Percentiles rank a stretch among this genome's conserved stretches.
phyloP scores from a whole-genome alignment of 1,140 invertebrate species.

The Anastatus disparis region DNA sequence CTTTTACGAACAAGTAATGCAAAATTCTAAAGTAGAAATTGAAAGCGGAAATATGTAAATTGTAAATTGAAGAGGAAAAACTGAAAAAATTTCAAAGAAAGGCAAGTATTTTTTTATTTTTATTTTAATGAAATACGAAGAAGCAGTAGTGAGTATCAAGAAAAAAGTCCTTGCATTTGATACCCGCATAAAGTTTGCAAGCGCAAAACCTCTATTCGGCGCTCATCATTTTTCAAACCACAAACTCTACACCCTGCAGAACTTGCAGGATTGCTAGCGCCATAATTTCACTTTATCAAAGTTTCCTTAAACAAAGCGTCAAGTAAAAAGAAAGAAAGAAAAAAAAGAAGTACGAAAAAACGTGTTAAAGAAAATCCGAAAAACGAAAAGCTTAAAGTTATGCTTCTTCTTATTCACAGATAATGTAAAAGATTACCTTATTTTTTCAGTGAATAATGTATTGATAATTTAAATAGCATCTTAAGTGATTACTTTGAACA shows the following conservation, averaged over 20 bases:
- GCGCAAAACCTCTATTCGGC: background rate
- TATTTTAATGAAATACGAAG: too few relatives aligned
- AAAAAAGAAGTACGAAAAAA: background rate
- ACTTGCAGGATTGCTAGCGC: background rate
- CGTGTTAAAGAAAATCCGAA: background rate
- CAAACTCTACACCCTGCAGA: background rate
- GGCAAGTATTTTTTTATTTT: too few relatives aligned
- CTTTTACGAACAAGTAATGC: too few relatives aligned
- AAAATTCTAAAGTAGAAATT: too few relatives aligned
- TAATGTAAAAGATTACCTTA: too few relatives aligned
- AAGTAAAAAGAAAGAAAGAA: background rate
- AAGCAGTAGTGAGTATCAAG: too few relatives aligned
- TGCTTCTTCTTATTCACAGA: background rate
- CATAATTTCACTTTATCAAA: constrained; percentile 2
- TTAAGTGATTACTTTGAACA: constrained; percentile 25
- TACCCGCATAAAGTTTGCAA: too few relatives aligned
- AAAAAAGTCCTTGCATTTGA: too few relatives aligned
- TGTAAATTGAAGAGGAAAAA: too few relatives aligned
- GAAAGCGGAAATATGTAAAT: too few relatives aligned
- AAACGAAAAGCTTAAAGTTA: too few relatives aligned
- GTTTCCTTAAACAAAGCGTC: background rate
- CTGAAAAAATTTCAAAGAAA: too few relatives aligned
- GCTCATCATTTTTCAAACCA: background rate
- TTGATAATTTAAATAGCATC: background rate
- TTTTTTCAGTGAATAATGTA: constrained; percentile 14